Evolutionary conservation across 2,113 vertebrate species (phyloP), one percentile per base, ranked within the genome.

Genomic region (Hystrix cristata): DNA sequence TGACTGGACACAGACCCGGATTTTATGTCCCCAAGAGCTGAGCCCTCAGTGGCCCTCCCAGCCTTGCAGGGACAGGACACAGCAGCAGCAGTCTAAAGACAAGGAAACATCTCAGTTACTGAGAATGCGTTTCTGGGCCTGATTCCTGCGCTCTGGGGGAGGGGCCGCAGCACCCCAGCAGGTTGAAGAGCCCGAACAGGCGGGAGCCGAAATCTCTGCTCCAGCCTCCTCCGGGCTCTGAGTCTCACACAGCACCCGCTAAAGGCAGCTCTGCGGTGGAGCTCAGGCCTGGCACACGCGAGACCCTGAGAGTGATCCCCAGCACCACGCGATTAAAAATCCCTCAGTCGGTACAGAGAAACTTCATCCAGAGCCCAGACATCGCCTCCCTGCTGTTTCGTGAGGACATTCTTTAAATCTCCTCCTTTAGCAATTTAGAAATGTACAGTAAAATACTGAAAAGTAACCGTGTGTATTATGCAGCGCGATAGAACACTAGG

Each of bases 61-160:
- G 3, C 74, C 62, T n/a, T 10, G 76, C 25, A 0, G 31, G 59
- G 53, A 48, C 9, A 9, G 4, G 15, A 78, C 27, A 31, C 19
- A 1, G 16, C 25, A 51, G 60, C 12, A 9, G 4, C 16, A 79
- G 51, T 10, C 72, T 81, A 59, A 55, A 34, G 60, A 92, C 74
- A 95, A 72, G 34, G 89, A 57, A n/a, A 46, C 15, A 27, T 43
- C 92, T 94, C 89, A 62, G 74, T 95, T 82, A 89, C 95, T 7
- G 7, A 25, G 88, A 94, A 97, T 57, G 62, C 94, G 1, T 59
- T 92, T 92, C 80, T 83, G 89, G 92, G 74, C 94, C 72, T 7
- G 14, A 34, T 83, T 69, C 69, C 91, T 72, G 69, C 81, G 60
- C 90, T 95, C 67, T 19, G 51, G 7, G 21, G 21, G 29, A 18